These are phyloP conservation scores for Sinohyriopsis cumingii DNA, from an alignment of 2,888 invertebrate species.

Conservation along the genomic window DNA sequence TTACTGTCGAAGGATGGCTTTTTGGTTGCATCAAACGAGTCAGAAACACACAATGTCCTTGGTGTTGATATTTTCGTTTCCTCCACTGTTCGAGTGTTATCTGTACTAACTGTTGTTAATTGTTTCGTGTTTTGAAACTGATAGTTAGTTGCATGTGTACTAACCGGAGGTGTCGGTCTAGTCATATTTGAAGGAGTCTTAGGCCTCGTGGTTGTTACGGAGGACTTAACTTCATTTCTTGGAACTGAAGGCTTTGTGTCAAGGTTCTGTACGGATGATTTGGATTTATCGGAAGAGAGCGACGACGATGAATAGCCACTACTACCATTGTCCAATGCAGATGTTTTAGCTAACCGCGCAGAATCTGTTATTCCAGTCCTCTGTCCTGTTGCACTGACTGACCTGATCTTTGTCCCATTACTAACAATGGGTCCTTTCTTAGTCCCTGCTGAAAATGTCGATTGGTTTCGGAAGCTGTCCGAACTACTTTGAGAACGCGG, in stretches of 20 bases:
- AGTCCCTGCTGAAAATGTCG: not conserved
- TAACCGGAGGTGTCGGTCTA: too few species aligned
- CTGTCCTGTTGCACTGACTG: constrained; percentile 10
- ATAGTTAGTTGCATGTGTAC: too few species aligned
- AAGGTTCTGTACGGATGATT: not conserved
- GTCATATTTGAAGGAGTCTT: not conserved
- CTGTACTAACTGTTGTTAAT: too few species aligned
- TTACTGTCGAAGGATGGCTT: too few species aligned
- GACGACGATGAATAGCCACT: constrained; percentile 30
- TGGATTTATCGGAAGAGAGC: constrained; percentile 14
- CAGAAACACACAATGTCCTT: too few species aligned
- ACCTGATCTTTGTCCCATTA: constrained; percentile 23
- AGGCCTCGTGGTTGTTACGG: constrained; percentile 1
- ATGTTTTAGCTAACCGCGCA: too few species aligned
- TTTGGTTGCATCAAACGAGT: too few species aligned
- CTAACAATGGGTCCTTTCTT: not conserved
- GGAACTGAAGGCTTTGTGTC: not conserved
- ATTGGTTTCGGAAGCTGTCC: constrained; percentile 35
- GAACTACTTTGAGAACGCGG: constrained; percentile 52
- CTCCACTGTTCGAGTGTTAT: too few species aligned
- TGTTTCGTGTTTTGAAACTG: too few species aligned
- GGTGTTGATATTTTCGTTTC: too few species aligned
- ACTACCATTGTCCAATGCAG: constrained; percentile 5
- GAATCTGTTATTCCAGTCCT: too few species aligned
- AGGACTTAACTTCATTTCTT: not conserved